Evolutionary conservation across 2,113 vertebrate species (phyloP).

Genomic region (Bungarus multicinctus): DNA sequence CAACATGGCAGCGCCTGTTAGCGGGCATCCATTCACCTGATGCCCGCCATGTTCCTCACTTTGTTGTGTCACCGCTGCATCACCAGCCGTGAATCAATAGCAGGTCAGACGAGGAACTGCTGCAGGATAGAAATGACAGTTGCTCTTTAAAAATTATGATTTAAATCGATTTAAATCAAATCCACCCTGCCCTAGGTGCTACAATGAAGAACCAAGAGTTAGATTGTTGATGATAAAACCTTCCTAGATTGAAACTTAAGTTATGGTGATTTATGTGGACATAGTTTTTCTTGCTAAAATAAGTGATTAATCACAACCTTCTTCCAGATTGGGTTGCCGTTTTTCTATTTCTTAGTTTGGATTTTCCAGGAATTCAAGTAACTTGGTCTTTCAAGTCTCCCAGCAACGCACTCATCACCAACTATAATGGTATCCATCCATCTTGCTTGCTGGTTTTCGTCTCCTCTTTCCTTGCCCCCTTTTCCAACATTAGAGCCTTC

Average conservation of each 20-base stretch:
- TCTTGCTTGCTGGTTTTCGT: not conserved
- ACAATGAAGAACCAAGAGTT: not conserved
- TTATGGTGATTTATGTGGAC: not conserved
- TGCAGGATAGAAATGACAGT: too few relatives aligned
- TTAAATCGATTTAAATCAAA: too few relatives aligned
- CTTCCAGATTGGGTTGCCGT: not conserved
- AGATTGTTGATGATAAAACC: not conserved
- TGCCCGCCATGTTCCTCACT: too few relatives aligned
- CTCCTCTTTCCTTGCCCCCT: not conserved
- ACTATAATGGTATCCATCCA: not conserved
- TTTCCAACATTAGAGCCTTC: not conserved
- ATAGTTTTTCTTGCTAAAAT: not conserved
- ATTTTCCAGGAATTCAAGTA: not conserved
- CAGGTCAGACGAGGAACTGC: too few relatives aligned
- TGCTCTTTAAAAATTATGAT: too few relatives aligned
- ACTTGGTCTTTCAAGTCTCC: not conserved
- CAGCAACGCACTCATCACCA: not conserved
- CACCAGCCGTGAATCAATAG: too few relatives aligned
- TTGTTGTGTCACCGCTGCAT: too few relatives aligned
- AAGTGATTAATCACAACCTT: not conserved
- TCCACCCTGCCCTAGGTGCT: too few relatives aligned
- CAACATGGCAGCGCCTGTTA: too few relatives aligned
- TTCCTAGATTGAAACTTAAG: not conserved
- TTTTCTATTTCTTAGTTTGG: not conserved
- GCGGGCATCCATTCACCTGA: too few relatives aligned